phyloP scores from a whole-genome alignment of 2,113 vertebrate genomes.

The Leucopternis melanops region DNA sequence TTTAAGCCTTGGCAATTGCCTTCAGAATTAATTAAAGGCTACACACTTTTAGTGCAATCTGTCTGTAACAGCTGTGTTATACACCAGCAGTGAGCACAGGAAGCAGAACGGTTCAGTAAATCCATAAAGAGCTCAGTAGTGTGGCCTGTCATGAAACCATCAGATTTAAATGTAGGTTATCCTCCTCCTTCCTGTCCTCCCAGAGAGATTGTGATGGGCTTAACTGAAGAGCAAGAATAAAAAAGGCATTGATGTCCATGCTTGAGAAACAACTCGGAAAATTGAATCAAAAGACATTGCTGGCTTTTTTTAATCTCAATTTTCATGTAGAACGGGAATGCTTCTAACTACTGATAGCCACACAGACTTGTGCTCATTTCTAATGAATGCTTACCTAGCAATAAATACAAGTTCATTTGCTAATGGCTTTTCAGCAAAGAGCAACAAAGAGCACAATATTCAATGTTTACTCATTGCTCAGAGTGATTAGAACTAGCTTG shows the following conservation, averaged over 20 bases:
- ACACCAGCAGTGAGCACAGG: not conserved
- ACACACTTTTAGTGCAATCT: slow-evolving; percentile 40
- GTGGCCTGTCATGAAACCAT: slow-evolving; percentile 46
- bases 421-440: slow-evolving; percentile 9
- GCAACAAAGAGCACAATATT: not conserved
- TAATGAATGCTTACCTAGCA: not conserved
- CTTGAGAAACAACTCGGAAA: not conserved
- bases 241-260: not conserved
- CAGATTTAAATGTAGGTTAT: slow-evolving; percentile 62
- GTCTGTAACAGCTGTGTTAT: slow-evolving; percentile 35
- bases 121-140: slow-evolving; percentile 36
- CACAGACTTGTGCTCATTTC: not conserved
- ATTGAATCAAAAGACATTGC: not conserved
- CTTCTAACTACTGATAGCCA: not conserved
- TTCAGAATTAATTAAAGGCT: slow-evolving; percentile 55
- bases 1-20: slow-evolving; percentile 34
- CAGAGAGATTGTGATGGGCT: not conserved
- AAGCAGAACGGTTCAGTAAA: slow-evolving; percentile 17
- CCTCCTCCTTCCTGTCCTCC: slow-evolving; percentile 48
- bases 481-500: not conserved
- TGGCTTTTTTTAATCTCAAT: not conserved
- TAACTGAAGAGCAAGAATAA: not conserved
- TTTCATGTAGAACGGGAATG: not conserved
- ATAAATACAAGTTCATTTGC: slow-evolving; percentile 5
- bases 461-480: not conserved